Evolutionary conservation across 2,113 vertebrate genomes (phyloP).

Genomic region (Chionomys nivalis): DNA sequence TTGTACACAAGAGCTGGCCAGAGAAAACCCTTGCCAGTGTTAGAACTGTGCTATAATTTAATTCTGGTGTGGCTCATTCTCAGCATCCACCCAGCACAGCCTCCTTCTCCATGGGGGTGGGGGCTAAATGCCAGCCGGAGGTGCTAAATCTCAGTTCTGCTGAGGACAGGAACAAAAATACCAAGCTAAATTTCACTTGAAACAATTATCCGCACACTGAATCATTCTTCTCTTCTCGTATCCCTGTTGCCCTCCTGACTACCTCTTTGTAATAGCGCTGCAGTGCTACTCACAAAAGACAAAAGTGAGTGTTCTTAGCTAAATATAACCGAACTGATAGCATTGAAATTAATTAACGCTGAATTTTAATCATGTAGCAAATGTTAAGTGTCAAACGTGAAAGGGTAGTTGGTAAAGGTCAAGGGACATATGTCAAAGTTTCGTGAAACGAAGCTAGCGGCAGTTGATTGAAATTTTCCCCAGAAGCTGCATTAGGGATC

Average conservation of each 20-base stretch:
- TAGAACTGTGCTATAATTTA: slow-evolving; percentile 77
- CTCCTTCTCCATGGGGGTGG: slow-evolving; percentile 73
- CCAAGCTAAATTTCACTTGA: slow-evolving; percentile 78
- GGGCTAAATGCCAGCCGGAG: slow-evolving; percentile 79
- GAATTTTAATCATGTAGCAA: slow-evolving; percentile 79
- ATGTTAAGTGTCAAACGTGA: slow-evolving; percentile 78
- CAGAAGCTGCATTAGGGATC: background rate
- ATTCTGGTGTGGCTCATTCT: slow-evolving; percentile 76
- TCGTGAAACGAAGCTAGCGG: slow-evolving; percentile 54
- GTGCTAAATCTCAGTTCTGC: slow-evolving; percentile 82
- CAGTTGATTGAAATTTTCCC: slow-evolving; percentile 34
- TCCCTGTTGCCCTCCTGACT: slow-evolving; percentile 82
- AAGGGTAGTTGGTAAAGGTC: slow-evolving; percentile 80
- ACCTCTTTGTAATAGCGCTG: slow-evolving; percentile 79
- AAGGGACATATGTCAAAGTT: slow-evolving; percentile 79
- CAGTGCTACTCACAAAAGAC: slow-evolving; percentile 80
- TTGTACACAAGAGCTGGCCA: slow-evolving; percentile 73
- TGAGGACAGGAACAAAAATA: slow-evolving; percentile 82
- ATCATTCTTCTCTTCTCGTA: slow-evolving; percentile 79
- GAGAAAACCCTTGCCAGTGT: slow-evolving; percentile 72
- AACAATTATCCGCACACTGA: slow-evolving; percentile 81
- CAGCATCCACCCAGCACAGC: slow-evolving; percentile 77
- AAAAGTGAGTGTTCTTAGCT: slow-evolving; percentile 81
- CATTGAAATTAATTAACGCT: slow-evolving; percentile 80
- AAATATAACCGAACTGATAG: slow-evolving; percentile 81